Evolutionary conservation across 2,113 vertebrate species (phyloP).

Genomic region (Elephantulus edwardii): DNA sequence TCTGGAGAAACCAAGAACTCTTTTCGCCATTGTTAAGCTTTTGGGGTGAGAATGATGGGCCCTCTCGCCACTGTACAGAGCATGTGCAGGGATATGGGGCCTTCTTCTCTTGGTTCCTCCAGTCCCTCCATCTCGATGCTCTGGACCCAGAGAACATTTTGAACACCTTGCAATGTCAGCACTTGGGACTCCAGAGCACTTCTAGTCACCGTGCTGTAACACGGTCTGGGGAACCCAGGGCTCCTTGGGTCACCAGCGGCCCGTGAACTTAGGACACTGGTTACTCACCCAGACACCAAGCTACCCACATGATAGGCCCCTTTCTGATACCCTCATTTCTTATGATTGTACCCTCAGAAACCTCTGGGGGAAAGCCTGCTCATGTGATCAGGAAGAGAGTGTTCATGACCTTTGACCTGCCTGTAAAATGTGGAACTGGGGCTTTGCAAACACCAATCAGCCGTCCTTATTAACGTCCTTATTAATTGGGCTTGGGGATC

Average conservation of each 20-base stretch:
- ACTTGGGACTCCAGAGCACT: background rate
- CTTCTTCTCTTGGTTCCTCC: background rate
- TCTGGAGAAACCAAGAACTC: background rate
- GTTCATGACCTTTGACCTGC: background rate
- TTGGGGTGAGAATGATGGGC: background rate
- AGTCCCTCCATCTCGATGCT: background rate
- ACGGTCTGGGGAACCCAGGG: background rate
- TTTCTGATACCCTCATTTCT: background rate
- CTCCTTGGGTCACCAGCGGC: background rate
- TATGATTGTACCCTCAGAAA: background rate
- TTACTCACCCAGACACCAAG: background rate
- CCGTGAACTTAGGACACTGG: background rate
- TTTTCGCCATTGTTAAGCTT: background rate
- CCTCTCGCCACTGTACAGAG: background rate
- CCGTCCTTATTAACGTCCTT: background rate
- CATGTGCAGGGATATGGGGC: background rate
- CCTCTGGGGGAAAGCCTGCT: background rate
- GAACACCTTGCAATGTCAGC: background rate
- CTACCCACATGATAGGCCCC: background rate
- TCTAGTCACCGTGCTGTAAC: background rate
- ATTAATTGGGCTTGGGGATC: too few species aligned
- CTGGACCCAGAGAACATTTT: background rate
- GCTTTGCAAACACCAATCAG: background rate
- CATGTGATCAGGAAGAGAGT: background rate
- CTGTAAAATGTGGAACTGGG: background rate